Evolutionary conservation across 2,113 vertebrate species (phyloP).

Genomic region (Aegithalos caudatus): DNA sequence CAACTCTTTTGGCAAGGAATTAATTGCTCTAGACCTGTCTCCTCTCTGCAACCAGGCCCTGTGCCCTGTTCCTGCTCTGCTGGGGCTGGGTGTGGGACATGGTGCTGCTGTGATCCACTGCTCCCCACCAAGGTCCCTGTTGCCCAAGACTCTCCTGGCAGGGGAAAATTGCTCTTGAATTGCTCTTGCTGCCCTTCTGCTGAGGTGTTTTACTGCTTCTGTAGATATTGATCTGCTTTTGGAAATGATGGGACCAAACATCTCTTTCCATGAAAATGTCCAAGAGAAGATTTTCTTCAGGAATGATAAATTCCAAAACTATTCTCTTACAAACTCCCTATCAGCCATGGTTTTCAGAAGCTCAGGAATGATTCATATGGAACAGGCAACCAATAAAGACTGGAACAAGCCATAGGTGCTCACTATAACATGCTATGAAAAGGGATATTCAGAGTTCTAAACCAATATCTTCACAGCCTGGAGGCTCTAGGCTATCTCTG

Average conservation of each 20-base stretch:
- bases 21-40: background rate
- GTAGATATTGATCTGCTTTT: slow-evolving; percentile 4
- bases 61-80: background rate
- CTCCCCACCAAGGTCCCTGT: background rate
- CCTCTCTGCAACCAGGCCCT: background rate
- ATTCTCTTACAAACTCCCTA: background rate
- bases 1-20: background rate
- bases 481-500: background rate
- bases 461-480: background rate
- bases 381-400: background rate
- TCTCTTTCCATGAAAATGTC: background rate
- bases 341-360: background rate
- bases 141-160: background rate
- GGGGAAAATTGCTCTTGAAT: background rate
- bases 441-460: slow-evolving; percentile 10
- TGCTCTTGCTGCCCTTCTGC: background rate
- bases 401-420: background rate
- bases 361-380: background rate
- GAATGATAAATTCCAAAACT: background rate
- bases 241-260: background rate
- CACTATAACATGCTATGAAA: background rate
- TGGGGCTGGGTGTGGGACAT: background rate
- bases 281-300: background rate
- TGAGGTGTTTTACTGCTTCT: slow-evolving; percentile 2
- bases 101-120: background rate